These are phyloP conservation scores for Triplophysa tibetana DNA, from an alignment of 2,113 vertebrate species.

Conservation along the genomic window DNA sequence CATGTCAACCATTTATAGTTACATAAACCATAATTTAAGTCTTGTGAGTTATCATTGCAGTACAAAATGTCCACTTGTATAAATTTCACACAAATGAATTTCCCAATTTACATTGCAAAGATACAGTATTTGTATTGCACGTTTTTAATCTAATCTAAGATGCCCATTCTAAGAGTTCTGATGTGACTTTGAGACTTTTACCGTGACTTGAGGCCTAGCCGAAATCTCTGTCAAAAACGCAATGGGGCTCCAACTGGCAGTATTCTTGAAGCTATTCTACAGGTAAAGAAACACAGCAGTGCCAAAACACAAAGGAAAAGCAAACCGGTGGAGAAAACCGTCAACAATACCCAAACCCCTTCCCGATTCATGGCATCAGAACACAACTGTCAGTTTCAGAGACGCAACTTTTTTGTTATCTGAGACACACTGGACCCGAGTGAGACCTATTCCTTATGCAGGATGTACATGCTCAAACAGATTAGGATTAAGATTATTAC, in stretches of 20 bases:
- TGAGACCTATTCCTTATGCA: background rate
- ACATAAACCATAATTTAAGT: no score
- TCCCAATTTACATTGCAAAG: no score
- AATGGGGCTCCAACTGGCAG: conserved; percentile 66
- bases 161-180: background rate
- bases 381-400: background rate
- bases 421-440: no score
- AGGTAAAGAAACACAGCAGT: conserved; percentile 74
- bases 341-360: conserved; percentile 57
- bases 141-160: no score
- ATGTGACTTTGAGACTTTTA: background rate
- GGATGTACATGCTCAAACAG: background rate
- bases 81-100: no score
- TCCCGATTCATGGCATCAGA: conserved; percentile 56
- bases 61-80: no score
- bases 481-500: conserved; percentile 48
- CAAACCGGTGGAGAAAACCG: conserved; percentile 53
- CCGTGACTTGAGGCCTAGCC: conserved; percentile 12
- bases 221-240: conserved; percentile 58
- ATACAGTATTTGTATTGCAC: no score
- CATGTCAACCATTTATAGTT: no score
- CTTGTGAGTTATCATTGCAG: no score
- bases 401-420: background rate
- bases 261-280: conserved; percentile 68
- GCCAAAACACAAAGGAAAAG: conserved; percentile 64